These are phyloP conservation scores for Callionymus lyra DNA, from an alignment of 2,113 vertebrate genomes.

Conservation along the genomic window DNA sequence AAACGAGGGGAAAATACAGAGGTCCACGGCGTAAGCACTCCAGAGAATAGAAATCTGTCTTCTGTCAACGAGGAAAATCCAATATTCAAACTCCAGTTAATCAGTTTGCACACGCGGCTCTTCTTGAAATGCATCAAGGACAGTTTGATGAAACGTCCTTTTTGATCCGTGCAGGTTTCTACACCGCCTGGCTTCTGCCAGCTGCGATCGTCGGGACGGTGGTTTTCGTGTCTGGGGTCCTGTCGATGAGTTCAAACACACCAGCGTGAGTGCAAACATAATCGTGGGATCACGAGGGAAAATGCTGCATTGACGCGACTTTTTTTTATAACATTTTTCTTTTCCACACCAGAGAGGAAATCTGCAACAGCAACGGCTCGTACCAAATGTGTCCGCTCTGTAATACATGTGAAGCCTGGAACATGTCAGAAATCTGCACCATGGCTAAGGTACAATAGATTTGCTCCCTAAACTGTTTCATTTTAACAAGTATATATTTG, in stretches of 20 bases:
- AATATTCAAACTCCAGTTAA: no score
- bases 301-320: no score
- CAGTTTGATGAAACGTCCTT: no score
- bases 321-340: no score
- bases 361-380: slow-evolving; percentile 50
- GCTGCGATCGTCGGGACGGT: slow-evolving; percentile 62
- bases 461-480: neutral
- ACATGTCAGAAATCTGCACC: slow-evolving; percentile 71
- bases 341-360: slow-evolving; percentile 61
- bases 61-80: no score
- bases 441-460: slow-evolving; percentile 63
- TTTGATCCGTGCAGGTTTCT: slow-evolving; percentile 59
- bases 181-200: slow-evolving; percentile 70
- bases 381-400: slow-evolving; percentile 73
- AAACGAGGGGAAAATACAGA: no score
- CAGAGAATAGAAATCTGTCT: no score
- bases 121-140: no score
- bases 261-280: slow-evolving; percentile 58
- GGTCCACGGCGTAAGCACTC: no score
- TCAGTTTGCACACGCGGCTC: no score
- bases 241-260: slow-evolving; percentile 57
- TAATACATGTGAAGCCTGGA: slow-evolving; percentile 67
- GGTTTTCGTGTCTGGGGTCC: slow-evolving; percentile 64
- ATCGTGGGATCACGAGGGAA: no score
- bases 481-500: neutral